Evolutionary conservation across 2,797 vertebrate species (phyloP), one percentile per base, ranked within the genome.

Genomic region (Denticeps clupeoides): DNA sequence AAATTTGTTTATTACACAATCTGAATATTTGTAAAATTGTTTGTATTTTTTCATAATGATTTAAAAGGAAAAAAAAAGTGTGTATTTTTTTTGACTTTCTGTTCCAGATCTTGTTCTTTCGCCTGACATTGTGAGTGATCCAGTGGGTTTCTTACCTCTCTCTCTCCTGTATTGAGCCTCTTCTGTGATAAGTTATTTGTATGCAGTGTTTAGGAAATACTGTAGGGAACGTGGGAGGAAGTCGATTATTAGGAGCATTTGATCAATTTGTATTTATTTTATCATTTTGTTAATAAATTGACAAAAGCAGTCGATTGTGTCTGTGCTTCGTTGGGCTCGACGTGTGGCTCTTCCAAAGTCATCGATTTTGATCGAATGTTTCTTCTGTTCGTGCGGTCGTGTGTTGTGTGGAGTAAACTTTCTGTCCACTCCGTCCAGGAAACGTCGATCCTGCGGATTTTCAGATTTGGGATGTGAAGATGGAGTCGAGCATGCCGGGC

Each of bases 261-360:
- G 90, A 97, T 91, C 89, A 89, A 92, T 95, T 96, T 98, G 93
- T 95, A 98, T 97, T 95, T 94, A 94, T 94, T 93, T 94, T 93
- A 95, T 90, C 92, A 94, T 93, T 96, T 98, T 96, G 91, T 90
- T 95, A 94, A 97, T 95, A 98, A 98, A 97, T 82, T 83, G 86
- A 88, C 74, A 85, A 88, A 96, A 83, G 65, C 70, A 82, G 54
- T 26, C 2, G 10, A 16, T 40, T 59, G 4, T 22, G 16, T 37
- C n/a, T 50, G 37, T 41, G 32, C 8, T 22, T 16, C 11, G 10
- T 37, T 37, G 8, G 8, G 7, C 7, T 8, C 16, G 33, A 15
- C 28, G n/a, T n/a, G n/a, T n/a, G n/a, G n/a, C n/a, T n/a, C n/a
- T n/a, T n/a, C n/a, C n/a, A n/a, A n/a, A n/a, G n/a, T n/a, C n/a